These are phyloP conservation scores for Pteria penguin DNA, from an alignment of 2,888 invertebrate species.

Conservation along the genomic window DNA sequence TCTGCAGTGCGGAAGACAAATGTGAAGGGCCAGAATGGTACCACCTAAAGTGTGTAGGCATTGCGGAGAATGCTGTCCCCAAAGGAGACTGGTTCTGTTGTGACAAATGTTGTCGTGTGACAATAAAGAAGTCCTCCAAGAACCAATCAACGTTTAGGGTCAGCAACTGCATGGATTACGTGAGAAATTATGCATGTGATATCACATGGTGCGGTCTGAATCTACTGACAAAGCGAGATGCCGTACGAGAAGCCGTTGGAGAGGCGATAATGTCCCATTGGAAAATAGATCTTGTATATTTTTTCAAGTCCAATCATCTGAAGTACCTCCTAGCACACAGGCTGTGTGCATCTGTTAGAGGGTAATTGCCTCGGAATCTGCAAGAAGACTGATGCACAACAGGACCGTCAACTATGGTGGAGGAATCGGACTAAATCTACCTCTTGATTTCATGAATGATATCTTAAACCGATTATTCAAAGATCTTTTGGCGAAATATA, in stretches of 20 bases:
- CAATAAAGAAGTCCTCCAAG: no score
- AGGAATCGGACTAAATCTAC: conserved; percentile 49
- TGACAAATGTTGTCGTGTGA: no score
- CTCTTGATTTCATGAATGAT: conserved; percentile 52
- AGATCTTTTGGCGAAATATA: conserved; percentile 2
- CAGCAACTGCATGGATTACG: no score
- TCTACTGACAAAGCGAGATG: conserved; percentile 49
- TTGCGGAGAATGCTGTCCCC: conserved; percentile 11
- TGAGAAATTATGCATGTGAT: conserved; percentile 37
- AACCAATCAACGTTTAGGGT: no score
- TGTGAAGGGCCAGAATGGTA: conserved; percentile 34
- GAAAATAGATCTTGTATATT: conserved; percentile 22
- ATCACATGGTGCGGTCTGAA: conserved; percentile 54
- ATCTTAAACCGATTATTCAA: conserved; percentile 47
- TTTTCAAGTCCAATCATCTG: neutral
- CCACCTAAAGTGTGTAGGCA: conserved; percentile 17
- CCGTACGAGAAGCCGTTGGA: conserved; percentile 55
- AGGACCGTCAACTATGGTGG: conserved; percentile 51
- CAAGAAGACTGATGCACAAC: no score
- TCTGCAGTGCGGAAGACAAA: conserved; percentile 21
- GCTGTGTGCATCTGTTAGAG: no score
- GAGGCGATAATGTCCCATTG: conserved; percentile 53
- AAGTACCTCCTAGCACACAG: no score
- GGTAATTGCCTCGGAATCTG: no score
- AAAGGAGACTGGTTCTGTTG: conserved; percentile 18